Percentiles rank a stretch among this genome's conserved stretches.
Conservation (phyloP, 2,113 vertebrate genomes). For the Neolamprologus falcicula region DNA sequence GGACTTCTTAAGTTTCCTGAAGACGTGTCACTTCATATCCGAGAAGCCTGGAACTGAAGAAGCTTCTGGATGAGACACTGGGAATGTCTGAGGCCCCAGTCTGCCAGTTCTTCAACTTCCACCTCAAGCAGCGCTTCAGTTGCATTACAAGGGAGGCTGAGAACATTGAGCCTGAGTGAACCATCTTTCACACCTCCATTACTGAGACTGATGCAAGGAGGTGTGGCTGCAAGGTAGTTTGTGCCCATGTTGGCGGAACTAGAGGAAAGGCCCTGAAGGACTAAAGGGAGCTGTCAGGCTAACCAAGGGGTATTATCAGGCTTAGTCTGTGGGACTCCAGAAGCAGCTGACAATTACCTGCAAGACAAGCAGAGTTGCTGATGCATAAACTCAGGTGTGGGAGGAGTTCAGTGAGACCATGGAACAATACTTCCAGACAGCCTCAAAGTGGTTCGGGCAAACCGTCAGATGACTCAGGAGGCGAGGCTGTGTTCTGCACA, state of each 20-base stretch:
- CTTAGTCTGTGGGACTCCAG: background rate
- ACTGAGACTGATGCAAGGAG: background rate
- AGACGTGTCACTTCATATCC: background rate
- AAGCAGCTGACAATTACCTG: background rate
- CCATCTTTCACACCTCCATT: rapidly evolving
- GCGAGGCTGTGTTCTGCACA: rapidly evolving
- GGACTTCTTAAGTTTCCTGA: rapidly evolving
- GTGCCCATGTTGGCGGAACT: background rate
- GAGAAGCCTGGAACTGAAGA: background rate
- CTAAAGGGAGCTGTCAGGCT: background rate
- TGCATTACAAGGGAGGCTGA: background rate
- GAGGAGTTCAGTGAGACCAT: background rate
- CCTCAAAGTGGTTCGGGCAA: background rate
- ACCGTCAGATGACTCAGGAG: background rate
- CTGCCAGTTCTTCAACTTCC: background rate
- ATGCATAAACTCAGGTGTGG: rapidly evolving
- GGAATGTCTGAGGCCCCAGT: background rate
- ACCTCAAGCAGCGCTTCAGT: background rate
- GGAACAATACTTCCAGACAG: background rate
- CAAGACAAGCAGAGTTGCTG: background rate
- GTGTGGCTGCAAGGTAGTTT: background rate
- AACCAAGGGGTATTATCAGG: rapidly evolving
- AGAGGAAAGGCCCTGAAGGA: background rate
- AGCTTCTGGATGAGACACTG: background rate
- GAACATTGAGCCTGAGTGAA: background rate